Evolutionary conservation across 2,888 invertebrate genomes (phyloP), one percentile per base, ranked within the genome.

Genomic region (Patella depressa): DNA sequence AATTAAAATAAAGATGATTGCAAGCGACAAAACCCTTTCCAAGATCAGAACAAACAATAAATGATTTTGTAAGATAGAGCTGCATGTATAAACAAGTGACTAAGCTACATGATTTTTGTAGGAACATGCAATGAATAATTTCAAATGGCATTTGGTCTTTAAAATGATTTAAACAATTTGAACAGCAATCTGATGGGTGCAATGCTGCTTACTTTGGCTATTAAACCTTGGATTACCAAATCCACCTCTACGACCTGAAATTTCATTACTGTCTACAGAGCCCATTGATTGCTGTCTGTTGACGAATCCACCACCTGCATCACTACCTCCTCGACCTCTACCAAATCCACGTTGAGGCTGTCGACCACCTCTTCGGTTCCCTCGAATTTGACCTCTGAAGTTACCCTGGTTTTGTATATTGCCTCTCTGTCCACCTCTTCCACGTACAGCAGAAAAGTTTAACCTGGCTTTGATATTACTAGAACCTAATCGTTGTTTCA

Each of bases 391-490:
- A 75, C 79, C 79, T 54, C 75, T 7, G 29, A 79, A 72, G 17
- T 78, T 75, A 3, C 84, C 79, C 55, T 83, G 74, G 17, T 81
- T 80, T 11, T 78, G 72, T 34, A 71, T 69, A 9, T 77, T 72
- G 7, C 84, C 81, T 45, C 89, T 81, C 19, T 65, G 65, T 19
- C 19, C 65, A 12, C 85, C 84, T 14, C 88, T 79, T 14, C 87
- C 87, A 11, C 85, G 76, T 12, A 77, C 79, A 29, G 81, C 84
- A n/a, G 83, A 80, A 79, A 89, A 79, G 19, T 86, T 86, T 53
- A 89, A 83, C n/a, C 88, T 81, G 9, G 87, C 84, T 74, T 89
- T 89, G 7, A 89, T 84, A 80, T 88, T 88, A 59, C 79, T 76
- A 11, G 76, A 78, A 2, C 86, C 86, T 12, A 86, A 77, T 2